Evolutionary conservation across 2,888 invertebrate species (phyloP), one percentile per base, ranked within the genome.

Genomic region (Apodemia zela): DNA sequence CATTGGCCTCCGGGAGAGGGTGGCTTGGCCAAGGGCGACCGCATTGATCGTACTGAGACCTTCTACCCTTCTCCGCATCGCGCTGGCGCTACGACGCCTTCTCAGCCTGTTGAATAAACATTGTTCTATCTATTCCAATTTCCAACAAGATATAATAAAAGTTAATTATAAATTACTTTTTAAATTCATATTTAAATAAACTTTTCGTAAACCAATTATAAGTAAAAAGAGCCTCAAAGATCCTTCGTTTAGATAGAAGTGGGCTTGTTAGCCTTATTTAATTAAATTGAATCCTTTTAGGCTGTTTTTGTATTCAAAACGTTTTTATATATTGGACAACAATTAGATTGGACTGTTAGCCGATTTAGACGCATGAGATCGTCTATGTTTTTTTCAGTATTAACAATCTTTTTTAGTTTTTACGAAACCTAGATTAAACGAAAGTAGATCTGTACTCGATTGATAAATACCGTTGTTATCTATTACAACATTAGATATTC

Each of bases 1-100:
- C 73, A 81, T 76, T 74, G 82, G 82, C 84, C 83, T 81, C 80
- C 75, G 73, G 67, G 72, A 72, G 74, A 74, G 82, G 80, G 79
- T 72, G 79, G 82, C 76, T 80, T 79, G 88, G 85, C 89, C 90
- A 89, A 89, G 90, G 89, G 85, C 89, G 84, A 74, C 79, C 76
- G 75, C 78, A 89, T 87, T 80, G 89, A 79, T 77, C 75, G 73
- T 65, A 66, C 60, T 59, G 64, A 63, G 71, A 62, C 72, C 71
- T 68, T 72, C 70, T 69, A 72, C 72, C 72, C 69, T 70, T 71
- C 66, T 72, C 42, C 67, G 66, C 67, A 64, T 68, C 65, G 70
- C 79, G 76, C 81, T 72, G 74, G 78, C 81, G 79, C 79, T 75
- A 72, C 71, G 25, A 65, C 70, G 64, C 66, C 65, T 68, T 67